Base-by-base conservation (phyloP, 2,797 vertebrate species). In the Cossypha heuglini region DNA sequence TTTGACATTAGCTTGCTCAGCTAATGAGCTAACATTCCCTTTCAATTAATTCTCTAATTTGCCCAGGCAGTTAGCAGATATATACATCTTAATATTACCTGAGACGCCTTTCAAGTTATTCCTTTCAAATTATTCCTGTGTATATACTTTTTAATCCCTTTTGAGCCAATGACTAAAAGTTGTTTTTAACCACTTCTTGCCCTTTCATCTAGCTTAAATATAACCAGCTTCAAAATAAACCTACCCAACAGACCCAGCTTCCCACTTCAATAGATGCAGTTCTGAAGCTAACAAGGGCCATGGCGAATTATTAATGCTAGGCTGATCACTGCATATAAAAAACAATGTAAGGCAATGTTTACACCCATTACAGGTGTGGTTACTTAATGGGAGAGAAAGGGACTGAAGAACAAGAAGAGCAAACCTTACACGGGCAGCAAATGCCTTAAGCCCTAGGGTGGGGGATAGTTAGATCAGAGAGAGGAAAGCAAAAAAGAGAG, bases 41-140 rank as follows among this genome's bases (percentile, higher is more conserved):
- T 96, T 94, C 89, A 95, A 91, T 93, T 95, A 95, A 93, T 94
- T 94, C 79, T 78, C 63, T 94, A 94, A 96, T 96, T 91, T 91
- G 52, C 51, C 37, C 58, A 93, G 69, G 58, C 76, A 91, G 91
- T 90, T 90, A 91, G 64, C 58, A 63, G 82, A 91, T 52, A 72
- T 20, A 91, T 82, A 83, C 54, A 85, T 75, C 82, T 91, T 82
- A 37, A 61, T 59, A 90, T 91, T 62, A 84, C 69, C 69, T 94
- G 82, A 90, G 66, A 93, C 2, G 3, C 68, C 80, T 96, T 96
- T 91, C 76, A 84, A 86, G 94, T 91, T 55, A 84, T 81, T 92
- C 46, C 81, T 75, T 96, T 89, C 68, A 83, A 90, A 94, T 91
- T 58, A 80, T 80, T 94, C 55, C 69, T 48, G 7, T 52, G 20